phyloP scores from a whole-genome alignment of 2,797 vertebrate species.

The Lacerta viridis region DNA sequence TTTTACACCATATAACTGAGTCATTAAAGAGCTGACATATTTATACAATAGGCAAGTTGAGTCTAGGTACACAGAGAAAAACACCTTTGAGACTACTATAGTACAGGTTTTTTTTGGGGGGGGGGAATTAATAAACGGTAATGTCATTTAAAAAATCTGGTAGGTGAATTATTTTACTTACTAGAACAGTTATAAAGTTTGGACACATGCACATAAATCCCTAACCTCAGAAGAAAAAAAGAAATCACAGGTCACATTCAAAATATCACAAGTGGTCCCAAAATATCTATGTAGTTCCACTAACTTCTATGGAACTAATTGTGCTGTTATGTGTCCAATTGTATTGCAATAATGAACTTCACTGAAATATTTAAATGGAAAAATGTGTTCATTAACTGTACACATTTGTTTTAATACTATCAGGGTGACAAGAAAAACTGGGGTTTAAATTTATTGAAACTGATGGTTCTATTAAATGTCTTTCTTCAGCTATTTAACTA shows the following conservation, averaged over 20 bases:
- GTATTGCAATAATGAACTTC: not conserved
- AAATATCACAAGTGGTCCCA: not conserved
- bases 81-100: not conserved
- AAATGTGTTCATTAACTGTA: not conserved
- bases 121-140: not conserved
- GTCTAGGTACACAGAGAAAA: not conserved
- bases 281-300: not conserved
- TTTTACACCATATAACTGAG: not conserved
- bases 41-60: not conserved
- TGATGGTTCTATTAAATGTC: not conserved
- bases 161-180: not conserved
- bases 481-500: not conserved
- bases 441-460: not conserved
- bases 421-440: not conserved
- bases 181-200: not conserved
- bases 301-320: not conserved
- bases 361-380: not conserved
- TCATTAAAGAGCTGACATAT: constrained; percentile 5
- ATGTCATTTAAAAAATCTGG: not conserved
- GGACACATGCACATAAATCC: not conserved
- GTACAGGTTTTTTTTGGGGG: not conserved
- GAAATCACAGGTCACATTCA: not conserved
- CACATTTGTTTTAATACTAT: not conserved
- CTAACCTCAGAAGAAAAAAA: not conserved
- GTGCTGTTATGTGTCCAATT: not conserved